A percentile compares a stretch with the other conserved stretches of the same genome.
Evolutionary conservation across 2,797 vertebrate genomes (phyloP).

Genomic region (Neosilurus mollespiculum): DNA sequence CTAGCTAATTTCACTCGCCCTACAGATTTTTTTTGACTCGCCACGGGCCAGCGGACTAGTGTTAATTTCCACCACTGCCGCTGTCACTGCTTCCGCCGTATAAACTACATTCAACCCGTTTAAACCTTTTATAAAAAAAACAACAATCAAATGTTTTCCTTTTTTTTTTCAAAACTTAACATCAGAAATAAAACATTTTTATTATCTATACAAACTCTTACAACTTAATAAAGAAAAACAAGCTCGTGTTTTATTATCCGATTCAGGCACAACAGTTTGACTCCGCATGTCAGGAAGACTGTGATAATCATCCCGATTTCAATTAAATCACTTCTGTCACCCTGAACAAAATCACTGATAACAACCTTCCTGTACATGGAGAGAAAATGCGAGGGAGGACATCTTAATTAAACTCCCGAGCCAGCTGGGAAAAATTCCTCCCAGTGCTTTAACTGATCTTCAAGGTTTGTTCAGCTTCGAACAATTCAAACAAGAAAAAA

Average conservation of each 20-base stretch:
- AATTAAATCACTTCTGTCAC: slow-evolving; percentile 62
- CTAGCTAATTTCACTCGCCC: no score
- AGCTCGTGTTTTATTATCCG: neutral
- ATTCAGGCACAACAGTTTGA: neutral
- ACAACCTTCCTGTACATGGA: slow-evolving; percentile 20
- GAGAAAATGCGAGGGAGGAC: slow-evolving; percentile 25
- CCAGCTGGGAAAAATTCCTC: slow-evolving; percentile 15
- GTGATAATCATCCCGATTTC: slow-evolving; percentile 56
- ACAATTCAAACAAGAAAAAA: slow-evolving; percentile 18
- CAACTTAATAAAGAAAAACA: neutral
- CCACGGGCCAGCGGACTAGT: no score
- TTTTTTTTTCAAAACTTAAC: no score
- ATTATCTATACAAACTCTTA: neutral
- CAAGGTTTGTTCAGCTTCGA: slow-evolving; percentile 21
- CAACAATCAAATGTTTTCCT: neutral
- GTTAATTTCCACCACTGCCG: no score
- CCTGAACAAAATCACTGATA: slow-evolving; percentile 42
- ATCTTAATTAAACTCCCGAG: slow-evolving; percentile 44
- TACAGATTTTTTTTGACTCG: no score
- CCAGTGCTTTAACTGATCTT: neutral
- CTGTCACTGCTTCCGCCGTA: neutral
- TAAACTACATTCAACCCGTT: neutral
- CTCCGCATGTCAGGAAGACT: slow-evolving; percentile 20
- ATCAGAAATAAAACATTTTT: neutral
- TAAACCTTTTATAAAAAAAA: neutral